Conservation (phyloP, 92 coral and sea anemone genomes). For the Plumapathes pennacea region DNA sequence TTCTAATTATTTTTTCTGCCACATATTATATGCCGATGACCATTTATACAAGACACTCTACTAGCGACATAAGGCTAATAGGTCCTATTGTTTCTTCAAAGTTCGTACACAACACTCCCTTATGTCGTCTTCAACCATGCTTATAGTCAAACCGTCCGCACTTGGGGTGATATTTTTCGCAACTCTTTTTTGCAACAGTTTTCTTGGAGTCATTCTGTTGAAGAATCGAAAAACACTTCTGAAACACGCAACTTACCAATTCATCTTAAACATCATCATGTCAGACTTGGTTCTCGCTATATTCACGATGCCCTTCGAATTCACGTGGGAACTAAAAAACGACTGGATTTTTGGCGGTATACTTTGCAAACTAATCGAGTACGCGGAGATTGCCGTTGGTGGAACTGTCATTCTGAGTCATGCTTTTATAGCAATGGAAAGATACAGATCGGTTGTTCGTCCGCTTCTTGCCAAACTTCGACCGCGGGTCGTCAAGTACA, state of each 20-base stretch:
- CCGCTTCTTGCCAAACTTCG: conserved; percentile 49
- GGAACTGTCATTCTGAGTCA: conserved; percentile 57
- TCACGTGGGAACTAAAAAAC: conserved; percentile 29
- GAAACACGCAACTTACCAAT: conserved; percentile 24
- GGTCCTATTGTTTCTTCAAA: too few relatives aligned
- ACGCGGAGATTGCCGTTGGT: conserved; percentile 46
- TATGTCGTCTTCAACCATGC: conserved; percentile 4
- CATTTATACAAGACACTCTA: too few relatives aligned
- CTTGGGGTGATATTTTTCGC: conserved; percentile 6
- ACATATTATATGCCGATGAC: too few relatives aligned
- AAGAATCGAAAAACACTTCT: conserved; percentile 10
- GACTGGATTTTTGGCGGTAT: conserved; percentile 51
- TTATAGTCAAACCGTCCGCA: background rate
- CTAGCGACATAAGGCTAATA: too few relatives aligned
- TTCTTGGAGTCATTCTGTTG: background rate
- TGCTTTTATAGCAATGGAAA: conserved; percentile 67
- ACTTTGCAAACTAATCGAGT: conserved; percentile 62
- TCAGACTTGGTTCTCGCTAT: conserved; percentile 45
- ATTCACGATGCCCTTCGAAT: conserved; percentile 47
- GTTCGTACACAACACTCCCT: too few relatives aligned
- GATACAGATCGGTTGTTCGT: conserved; percentile 60
- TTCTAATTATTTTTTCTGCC: too few relatives aligned
- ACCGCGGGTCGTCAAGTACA: conserved; percentile 34
- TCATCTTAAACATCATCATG: conserved; percentile 16
- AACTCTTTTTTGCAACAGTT: conserved; percentile 4